A percentile compares a stretch with the other conserved stretches of the same genome.
Evolutionary conservation across 2,113 vertebrate genomes (phyloP).

Genomic region (Boulengeromyrus knoepffleri): DNA sequence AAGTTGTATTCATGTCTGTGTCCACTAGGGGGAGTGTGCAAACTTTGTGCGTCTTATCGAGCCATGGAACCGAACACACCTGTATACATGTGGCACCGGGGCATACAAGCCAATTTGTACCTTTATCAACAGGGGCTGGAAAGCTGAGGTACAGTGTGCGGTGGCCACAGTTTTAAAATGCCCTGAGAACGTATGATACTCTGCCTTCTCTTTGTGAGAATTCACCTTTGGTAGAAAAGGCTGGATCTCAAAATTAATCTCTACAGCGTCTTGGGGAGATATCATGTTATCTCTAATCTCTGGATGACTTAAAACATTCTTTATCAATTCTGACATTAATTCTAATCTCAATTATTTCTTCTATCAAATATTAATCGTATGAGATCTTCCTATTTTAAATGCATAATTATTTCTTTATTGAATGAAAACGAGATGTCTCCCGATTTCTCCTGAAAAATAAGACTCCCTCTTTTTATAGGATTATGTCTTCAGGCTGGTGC

Average conservation of each 20-base stretch:
- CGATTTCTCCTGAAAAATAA: background rate
- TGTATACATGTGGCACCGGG: constrained; percentile 74
- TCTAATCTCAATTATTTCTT: background rate
- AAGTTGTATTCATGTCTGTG: background rate
- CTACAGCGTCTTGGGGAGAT: background rate
- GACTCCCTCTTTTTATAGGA: constrained; percentile 51
- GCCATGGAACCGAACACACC: constrained; percentile 74
- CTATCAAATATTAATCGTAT: background rate
- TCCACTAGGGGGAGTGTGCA: constrained; percentile 53
- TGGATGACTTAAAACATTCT: background rate
- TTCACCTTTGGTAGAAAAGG: background rate
- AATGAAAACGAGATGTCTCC: background rate
- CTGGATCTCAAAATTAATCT: background rate
- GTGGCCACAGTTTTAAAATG: background rate
- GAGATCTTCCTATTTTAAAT: background rate
- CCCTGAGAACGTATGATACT: background rate
- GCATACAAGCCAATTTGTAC: constrained; percentile 75
- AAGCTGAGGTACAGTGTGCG: constrained; percentile 59
- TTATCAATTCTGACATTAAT: background rate
- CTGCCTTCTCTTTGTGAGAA: background rate
- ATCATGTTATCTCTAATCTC: background rate
- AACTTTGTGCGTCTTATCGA: constrained; percentile 67
- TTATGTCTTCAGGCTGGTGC: constrained; percentile 71
- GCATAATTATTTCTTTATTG: background rate
- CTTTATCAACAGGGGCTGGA: constrained; percentile 73